These are phyloP conservation scores for Atlantisia rogersi DNA, from an alignment of 2,113 vertebrate genomes.

Conservation along the genomic window DNA sequence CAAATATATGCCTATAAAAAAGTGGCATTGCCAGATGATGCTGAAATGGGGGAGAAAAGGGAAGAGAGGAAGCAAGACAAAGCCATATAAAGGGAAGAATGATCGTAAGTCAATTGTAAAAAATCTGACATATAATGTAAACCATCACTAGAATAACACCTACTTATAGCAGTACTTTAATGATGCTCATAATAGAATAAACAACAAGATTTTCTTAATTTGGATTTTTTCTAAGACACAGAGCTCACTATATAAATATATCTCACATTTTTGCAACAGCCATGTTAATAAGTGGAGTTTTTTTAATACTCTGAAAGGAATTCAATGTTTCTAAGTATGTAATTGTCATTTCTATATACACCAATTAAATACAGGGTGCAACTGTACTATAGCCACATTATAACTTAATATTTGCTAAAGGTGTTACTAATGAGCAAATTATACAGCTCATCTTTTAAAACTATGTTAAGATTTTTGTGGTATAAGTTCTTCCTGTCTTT, in stretches of 20 bases:
- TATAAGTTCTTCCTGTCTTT: neutral
- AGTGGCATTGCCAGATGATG: neutral
- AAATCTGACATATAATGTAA: neutral
- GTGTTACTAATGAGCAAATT: neutral
- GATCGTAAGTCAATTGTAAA: neutral
- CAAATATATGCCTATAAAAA: neutral
- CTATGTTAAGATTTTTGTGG: neutral
- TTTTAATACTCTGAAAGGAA: neutral
- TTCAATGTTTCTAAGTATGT: neutral
- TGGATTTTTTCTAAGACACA: neutral
- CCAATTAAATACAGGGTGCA: neutral
- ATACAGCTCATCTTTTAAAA: neutral
- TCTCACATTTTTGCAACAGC: neutral
- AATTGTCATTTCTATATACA: neutral
- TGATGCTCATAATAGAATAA: neutral
- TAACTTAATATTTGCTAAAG: neutral
- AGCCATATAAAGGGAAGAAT: neutral
- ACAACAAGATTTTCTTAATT: neutral
- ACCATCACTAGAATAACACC: neutral
- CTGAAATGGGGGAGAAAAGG: neutral
- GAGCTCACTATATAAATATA: neutral
- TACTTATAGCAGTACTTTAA: neutral
- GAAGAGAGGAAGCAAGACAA: constrained; percentile 5
- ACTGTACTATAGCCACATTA: neutral
- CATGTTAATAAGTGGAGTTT: neutral